These are phyloP conservation scores for Bombus breviceps DNA, from an alignment of 1,140 invertebrate species.

Conservation along the genomic window DNA sequence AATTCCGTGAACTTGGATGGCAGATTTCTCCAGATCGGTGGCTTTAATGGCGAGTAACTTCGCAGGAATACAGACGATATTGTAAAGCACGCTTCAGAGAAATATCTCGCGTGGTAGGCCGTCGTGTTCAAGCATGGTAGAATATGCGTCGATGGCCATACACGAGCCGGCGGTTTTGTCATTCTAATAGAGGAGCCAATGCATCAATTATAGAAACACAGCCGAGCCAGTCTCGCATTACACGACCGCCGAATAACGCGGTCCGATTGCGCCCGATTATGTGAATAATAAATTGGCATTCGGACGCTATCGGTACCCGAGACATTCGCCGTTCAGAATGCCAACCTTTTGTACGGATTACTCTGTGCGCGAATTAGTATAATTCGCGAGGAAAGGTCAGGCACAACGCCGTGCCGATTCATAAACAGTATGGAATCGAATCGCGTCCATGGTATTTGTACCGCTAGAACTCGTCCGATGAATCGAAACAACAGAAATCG, in stretches of 20 bases:
- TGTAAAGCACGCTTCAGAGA: constrained; percentile 25
- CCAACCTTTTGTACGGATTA: constrained; percentile 36
- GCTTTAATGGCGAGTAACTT: constrained; percentile 32
- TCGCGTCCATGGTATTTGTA: too few species aligned
- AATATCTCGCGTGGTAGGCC: constrained; percentile 29
- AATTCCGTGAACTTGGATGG: constrained; percentile 38
- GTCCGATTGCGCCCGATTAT: constrained; percentile 75
- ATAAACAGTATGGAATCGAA: not conserved
- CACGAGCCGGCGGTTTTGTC: constrained; percentile 71
- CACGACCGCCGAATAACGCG: constrained; percentile 72
- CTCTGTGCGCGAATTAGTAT: constrained; percentile 6
- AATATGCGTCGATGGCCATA: constrained; percentile 60
- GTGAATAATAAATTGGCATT: constrained; percentile 76
- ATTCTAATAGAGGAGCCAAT: constrained; percentile 76
- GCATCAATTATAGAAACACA: constrained; percentile 80
- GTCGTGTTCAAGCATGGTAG: constrained; percentile 50
- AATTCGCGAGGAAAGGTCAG: constrained; percentile 6
- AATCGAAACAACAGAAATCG: too few species aligned
- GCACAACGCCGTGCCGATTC: not conserved
- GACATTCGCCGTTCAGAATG: constrained; percentile 55
- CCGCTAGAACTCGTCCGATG: too few species aligned
- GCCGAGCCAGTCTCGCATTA: constrained; percentile 64
- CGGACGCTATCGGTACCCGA: constrained; percentile 51
- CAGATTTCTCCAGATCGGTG: not conserved
- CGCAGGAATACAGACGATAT: constrained; percentile 37